Conservation (phyloP, 2,797 vertebrate genomes). For the Threskiornis aethiopicus region DNA sequence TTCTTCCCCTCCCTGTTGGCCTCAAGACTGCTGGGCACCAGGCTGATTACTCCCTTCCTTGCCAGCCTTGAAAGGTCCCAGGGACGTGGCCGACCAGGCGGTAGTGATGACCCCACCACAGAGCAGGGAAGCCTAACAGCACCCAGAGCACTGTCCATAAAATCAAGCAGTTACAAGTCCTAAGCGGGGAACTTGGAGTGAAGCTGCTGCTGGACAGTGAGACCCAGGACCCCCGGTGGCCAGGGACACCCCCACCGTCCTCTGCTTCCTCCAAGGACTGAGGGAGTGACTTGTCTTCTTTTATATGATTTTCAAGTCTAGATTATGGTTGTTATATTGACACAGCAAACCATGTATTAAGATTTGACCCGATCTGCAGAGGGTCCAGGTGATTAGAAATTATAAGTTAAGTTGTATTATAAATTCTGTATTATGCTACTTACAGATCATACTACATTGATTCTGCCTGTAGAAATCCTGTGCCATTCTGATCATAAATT, state of each 20-base stretch:
- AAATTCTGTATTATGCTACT: background rate
- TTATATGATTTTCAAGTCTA: background rate
- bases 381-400: background rate
- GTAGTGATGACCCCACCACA: background rate
- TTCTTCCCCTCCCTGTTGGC: background rate
- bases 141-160: background rate
- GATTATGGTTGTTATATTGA: background rate
- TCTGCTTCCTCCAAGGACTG: background rate
- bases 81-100: rapidly evolving
- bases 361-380: background rate
- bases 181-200: background rate
- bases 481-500: background rate
- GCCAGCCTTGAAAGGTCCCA: background rate
- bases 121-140: background rate
- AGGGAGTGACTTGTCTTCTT: background rate
- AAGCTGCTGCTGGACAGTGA: background rate
- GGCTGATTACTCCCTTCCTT: background rate
- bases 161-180: background rate
- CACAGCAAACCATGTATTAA: background rate
- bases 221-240: rapidly evolving
- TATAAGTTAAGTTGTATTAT: background rate
- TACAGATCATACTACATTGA: background rate
- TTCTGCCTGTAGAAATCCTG: background rate
- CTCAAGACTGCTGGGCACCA: background rate
- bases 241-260: background rate